These are phyloP conservation scores for Disparrhopalites patrizii DNA, from an alignment of 2,888 invertebrate species.

Conservation along the genomic window DNA sequence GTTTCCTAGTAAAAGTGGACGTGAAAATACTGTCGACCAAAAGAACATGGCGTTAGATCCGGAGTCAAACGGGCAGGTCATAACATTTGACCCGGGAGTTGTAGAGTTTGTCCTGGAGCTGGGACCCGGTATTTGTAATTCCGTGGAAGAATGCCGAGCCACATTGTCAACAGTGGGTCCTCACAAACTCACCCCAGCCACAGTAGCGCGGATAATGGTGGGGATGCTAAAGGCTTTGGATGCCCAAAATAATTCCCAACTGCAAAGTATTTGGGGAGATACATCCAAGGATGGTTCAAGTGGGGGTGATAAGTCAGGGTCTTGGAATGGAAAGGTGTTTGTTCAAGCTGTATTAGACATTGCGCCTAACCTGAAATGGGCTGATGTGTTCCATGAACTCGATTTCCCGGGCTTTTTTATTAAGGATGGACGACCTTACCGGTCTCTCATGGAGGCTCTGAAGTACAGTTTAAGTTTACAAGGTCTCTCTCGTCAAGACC, in stretches of 20 bases:
- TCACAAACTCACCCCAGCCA: slow-evolving; percentile 72
- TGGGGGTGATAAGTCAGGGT: slow-evolving; percentile 49
- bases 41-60: slow-evolving; percentile 29
- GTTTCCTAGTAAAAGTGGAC: neutral
- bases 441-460: slow-evolving; percentile 75
- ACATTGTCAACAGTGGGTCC: slow-evolving; percentile 73
- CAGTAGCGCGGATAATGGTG: slow-evolving; percentile 78
- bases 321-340: slow-evolving; percentile 92
- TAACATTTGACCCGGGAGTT: slow-evolving; percentile 51
- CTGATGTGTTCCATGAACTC: slow-evolving; percentile 83
- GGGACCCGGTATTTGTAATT: slow-evolving; percentile 82
- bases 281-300: slow-evolving; percentile 35
- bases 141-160: slow-evolving; percentile 81
- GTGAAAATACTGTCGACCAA: no score
- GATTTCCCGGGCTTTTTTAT: slow-evolving; percentile 87
- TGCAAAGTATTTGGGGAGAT: slow-evolving; percentile 48
- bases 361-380: slow-evolving; percentile 80
- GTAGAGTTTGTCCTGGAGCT: slow-evolving; percentile 88
- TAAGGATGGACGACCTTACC: slow-evolving; percentile 80
- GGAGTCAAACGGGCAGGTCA: slow-evolving; percentile 29
- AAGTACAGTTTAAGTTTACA: slow-evolving; percentile 74
- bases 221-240: slow-evolving; percentile 82
- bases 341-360: slow-evolving; percentile 87
- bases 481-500: slow-evolving; percentile 63
- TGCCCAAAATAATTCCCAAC: slow-evolving; percentile 62